Evolutionary conservation across 2,888 invertebrate genomes (phyloP).

Genomic region (Amphipyra tragopoginis): DNA sequence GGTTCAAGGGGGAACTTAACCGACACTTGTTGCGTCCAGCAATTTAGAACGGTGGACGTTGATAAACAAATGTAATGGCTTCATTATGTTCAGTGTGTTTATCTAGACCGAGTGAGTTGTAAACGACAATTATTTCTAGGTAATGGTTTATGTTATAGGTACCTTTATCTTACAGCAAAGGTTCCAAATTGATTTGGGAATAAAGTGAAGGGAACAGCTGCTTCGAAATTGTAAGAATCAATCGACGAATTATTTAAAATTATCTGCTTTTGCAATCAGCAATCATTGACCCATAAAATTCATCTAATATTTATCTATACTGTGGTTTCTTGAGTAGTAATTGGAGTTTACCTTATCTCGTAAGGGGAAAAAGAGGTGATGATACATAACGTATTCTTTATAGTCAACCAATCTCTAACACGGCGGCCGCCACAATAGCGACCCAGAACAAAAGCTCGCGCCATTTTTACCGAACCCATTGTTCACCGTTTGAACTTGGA

Average conservation of each 20-base stretch:
- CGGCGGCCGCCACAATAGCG: slow-evolving; percentile 75
- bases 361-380: slow-evolving; percentile 26
- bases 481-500: slow-evolving; percentile 86
- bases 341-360: slow-evolving; percentile 12
- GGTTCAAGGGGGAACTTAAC: slow-evolving; percentile 65
- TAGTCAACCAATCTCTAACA: slow-evolving; percentile 61
- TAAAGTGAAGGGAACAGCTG: slow-evolving; percentile 43
- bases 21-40: slow-evolving; percentile 76
- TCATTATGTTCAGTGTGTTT: slow-evolving; percentile 58
- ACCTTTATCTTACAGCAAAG: neutral
- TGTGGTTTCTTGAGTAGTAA: neutral
- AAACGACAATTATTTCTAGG: slow-evolving; percentile 26
- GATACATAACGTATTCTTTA: slow-evolving; percentile 42
- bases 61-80: slow-evolving; percentile 65
- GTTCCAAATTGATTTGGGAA: slow-evolving; percentile 22
- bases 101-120: slow-evolving; percentile 34
- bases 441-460: slow-evolving; percentile 85
- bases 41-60: slow-evolving; percentile 51
- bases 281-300: neutral
- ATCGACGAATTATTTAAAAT: slow-evolving; percentile 31
- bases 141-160: slow-evolving; percentile 28
- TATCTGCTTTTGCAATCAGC: slow-evolving; percentile 36
- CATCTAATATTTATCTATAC: neutral
- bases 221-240: slow-evolving; percentile 6
- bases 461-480: slow-evolving; percentile 85